A percentile compares a stretch with the other conserved stretches of the same genome.
These are phyloP conservation scores for Scolanthus callimorphus DNA, from an alignment of 92 coral and sea anemone species.

Conservation along the genomic window DNA sequence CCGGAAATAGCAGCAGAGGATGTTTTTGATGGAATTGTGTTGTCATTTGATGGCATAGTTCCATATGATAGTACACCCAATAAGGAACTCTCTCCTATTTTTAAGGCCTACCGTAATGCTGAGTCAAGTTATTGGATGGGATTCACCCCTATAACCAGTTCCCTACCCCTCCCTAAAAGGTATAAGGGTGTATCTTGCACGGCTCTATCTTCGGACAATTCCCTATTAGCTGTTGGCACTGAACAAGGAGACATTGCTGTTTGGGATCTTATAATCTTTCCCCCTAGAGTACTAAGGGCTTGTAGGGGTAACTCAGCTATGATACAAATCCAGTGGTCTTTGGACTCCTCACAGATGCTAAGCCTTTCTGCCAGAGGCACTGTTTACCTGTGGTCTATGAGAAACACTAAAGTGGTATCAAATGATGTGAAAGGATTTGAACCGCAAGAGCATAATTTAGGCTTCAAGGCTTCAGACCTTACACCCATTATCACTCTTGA, in stretches of 20 bases:
- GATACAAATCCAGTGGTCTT: slow-evolving; percentile 53
- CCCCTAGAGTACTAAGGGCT: slow-evolving; percentile 72
- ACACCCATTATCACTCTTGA: slow-evolving; percentile 29
- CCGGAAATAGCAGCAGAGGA: slow-evolving; percentile 14
- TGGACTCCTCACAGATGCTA: slow-evolving; percentile 49
- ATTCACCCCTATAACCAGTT: slow-evolving; percentile 18
- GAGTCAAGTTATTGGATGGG: slow-evolving; percentile 79
- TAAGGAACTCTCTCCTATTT: slow-evolving; percentile 32
- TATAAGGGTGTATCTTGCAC: slow-evolving; percentile 67
- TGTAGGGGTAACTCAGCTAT: slow-evolving; percentile 48
- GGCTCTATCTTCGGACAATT: slow-evolving; percentile 55
- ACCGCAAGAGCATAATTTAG: slow-evolving; percentile 55
- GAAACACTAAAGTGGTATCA: slow-evolving; percentile 37
- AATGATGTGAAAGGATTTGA: slow-evolving; percentile 72
- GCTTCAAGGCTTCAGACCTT: slow-evolving; percentile 50
- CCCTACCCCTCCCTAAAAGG: slow-evolving; percentile 63
- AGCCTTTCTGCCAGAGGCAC: slow-evolving; percentile 56
- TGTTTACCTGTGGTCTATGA: slow-evolving; percentile 63
- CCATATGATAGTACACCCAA: slow-evolving; percentile 53
- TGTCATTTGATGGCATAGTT: slow-evolving; percentile 53
- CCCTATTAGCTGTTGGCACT: slow-evolving; percentile 67
- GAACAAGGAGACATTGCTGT: slow-evolving; percentile 73
- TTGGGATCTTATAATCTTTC: slow-evolving; percentile 64
- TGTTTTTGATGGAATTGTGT: slow-evolving; percentile 62
- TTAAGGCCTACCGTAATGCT: slow-evolving; percentile 43